A percentile compares a stretch with the other conserved stretches of the same genome.
Evolutionary conservation across 2,888 invertebrate genomes (phyloP).

Genomic region (Tipula confusa): DNA sequence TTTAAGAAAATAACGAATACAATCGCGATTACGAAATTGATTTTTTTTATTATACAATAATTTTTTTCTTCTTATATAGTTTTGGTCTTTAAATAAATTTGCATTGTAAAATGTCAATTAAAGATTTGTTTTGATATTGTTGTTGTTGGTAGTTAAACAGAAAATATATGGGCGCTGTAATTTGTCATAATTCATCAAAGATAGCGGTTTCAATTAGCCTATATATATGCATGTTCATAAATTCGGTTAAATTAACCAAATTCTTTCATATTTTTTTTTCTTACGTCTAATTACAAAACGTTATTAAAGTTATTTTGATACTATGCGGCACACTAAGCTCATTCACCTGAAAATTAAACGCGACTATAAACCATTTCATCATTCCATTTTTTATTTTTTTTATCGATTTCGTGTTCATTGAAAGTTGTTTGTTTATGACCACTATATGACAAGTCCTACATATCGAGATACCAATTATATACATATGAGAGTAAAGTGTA

Average conservation of each 20-base stretch:
- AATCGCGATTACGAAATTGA: background rate
- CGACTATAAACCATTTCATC: background rate
- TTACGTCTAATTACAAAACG: background rate
- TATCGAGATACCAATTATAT: background rate
- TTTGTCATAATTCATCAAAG: slow-evolving; percentile 7
- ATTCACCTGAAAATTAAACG: background rate
- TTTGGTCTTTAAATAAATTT: slow-evolving; percentile 21
- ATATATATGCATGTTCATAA: background rate
- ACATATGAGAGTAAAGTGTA: background rate
- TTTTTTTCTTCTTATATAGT: background rate
- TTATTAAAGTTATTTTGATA: background rate
- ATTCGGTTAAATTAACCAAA: background rate
- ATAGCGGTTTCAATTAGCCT: slow-evolving; percentile 7
- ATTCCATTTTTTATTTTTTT: background rate
- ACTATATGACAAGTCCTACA: slow-evolving; percentile 12
- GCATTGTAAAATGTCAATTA: slow-evolving; percentile 25
- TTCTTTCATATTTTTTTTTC: no score
- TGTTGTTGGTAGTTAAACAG: background rate
- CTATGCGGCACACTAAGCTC: background rate
- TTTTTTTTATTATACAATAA: slow-evolving; percentile 3
- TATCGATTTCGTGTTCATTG: background rate
- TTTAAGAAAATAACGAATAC: slow-evolving; percentile 20
- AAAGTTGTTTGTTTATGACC: slow-evolving; percentile 1
- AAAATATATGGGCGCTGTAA: background rate
- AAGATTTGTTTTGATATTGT: background rate